These are phyloP conservation scores for Drosophila repleta DNA, from an alignment of 1,140 invertebrate species.

Conservation along the genomic window DNA sequence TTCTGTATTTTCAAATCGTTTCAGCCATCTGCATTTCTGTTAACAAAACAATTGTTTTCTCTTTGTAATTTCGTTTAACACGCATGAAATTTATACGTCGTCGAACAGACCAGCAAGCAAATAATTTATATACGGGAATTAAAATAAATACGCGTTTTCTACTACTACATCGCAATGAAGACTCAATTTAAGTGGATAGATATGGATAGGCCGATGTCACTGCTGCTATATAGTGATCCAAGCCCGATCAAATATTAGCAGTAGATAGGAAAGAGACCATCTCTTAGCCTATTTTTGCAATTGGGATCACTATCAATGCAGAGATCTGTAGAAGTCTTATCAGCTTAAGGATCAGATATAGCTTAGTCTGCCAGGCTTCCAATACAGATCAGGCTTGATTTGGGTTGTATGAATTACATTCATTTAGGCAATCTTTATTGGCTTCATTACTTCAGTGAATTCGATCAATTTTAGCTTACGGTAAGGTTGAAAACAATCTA, in stretches of 20 bases:
- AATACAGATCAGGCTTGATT: neutral
- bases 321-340: too few species aligned
- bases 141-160: conserved; percentile 61
- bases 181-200: too few species aligned
- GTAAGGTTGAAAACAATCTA: conserved; percentile 37
- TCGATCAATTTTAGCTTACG: conserved; percentile 51
- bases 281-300: too few species aligned
- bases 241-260: too few species aligned
- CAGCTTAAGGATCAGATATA: too few species aligned
- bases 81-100: conserved; percentile 33
- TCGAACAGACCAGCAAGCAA: conserved; percentile 56
- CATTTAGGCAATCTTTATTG: conserved; percentile 59
- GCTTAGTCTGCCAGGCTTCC: too few species aligned
- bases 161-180: conserved; percentile 30
- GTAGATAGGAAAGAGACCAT: too few species aligned
- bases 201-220: too few species aligned
- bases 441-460: conserved; percentile 44
- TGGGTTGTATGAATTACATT: conserved; percentile 34
- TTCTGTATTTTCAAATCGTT: conserved; percentile 27
- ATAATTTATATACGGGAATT: conserved; percentile 67
- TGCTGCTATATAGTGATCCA: too few species aligned
- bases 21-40: conserved; percentile 51
- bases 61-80: conserved; percentile 48
- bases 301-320: too few species aligned
- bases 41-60: conserved; percentile 55